Percentiles rank a stretch among this genome's conserved stretches.
phyloP scores from a whole-genome alignment of 2,113 vertebrate genomes.

The Acanthisitta chloris region DNA sequence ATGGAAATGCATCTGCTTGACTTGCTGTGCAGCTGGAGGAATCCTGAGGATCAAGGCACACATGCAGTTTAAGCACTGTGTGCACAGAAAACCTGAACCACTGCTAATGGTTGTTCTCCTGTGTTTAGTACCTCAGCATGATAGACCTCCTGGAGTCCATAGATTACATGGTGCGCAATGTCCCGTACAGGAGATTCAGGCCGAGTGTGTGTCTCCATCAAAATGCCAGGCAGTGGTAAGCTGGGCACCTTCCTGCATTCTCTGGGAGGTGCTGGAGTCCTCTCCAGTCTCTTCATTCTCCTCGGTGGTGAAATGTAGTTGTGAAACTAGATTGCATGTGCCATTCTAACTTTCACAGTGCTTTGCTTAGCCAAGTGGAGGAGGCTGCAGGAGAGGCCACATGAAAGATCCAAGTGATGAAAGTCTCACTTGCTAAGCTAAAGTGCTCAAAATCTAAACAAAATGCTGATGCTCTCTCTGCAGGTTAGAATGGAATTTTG shows the following conservation, averaged over 20 bases:
- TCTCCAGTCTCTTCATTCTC: background rate
- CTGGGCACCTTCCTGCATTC: background rate
- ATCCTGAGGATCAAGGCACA: background rate
- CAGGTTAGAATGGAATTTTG: background rate
- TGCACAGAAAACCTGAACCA: background rate
- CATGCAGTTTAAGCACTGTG: background rate
- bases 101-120: background rate
- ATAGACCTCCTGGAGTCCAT: slow-evolving; percentile 91
- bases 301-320: background rate
- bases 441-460: background rate
- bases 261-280: background rate
- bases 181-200: slow-evolving; percentile 89
- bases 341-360: background rate
- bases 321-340: background rate
- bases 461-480: background rate
- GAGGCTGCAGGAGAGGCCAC: background rate
- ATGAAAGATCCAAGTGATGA: background rate
- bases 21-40: background rate
- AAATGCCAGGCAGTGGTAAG: slow-evolving; percentile 84
- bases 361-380: background rate
- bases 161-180: slow-evolving; percentile 92
- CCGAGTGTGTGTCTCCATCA: slow-evolving; percentile 77
- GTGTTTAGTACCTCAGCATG: slow-evolving; percentile 89
- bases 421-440: background rate
- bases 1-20: background rate